Evolutionary conservation across 2,113 vertebrate species (phyloP).

Genomic region (Phocoena sinus): DNA sequence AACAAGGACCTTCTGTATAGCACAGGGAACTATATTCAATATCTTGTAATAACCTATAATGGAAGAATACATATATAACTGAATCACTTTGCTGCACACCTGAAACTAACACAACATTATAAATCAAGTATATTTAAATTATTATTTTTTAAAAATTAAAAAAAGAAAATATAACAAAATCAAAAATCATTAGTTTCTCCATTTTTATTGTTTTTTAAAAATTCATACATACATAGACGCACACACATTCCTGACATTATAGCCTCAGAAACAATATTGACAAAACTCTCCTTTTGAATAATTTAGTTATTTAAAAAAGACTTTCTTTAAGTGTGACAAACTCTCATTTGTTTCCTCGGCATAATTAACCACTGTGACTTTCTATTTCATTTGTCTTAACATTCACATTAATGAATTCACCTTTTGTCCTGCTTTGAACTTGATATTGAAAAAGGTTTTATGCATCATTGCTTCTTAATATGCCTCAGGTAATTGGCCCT

Average conservation of each 20-base stretch:
- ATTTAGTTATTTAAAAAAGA: not conserved
- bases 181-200: not conserved
- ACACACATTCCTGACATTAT: not conserved
- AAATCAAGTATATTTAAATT: not conserved
- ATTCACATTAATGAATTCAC: constrained; percentile 26
- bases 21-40: not conserved
- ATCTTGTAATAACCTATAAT: not conserved
- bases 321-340: not conserved
- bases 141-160: not conserved
- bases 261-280: not conserved
- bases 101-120: not conserved
- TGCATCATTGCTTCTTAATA: constrained; percentile 50
- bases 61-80: not conserved
- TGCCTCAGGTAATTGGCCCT: constrained; percentile 4
- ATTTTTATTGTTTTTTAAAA: constrained; percentile 10
- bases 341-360: constrained; percentile 46
- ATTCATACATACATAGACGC: not conserved
- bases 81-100: not conserved
- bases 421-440: constrained; percentile 44
- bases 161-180: constrained; percentile 9
- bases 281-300: not conserved
- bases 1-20: not conserved
- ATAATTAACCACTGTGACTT: constrained; percentile 44
- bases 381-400: constrained; percentile 44
- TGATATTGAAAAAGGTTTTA: constrained; percentile 46